Evolutionary conservation across 2,888 invertebrate genomes (phyloP), one percentile per base, ranked within the genome.

Genomic region (Drosophila sordidula): DNA sequence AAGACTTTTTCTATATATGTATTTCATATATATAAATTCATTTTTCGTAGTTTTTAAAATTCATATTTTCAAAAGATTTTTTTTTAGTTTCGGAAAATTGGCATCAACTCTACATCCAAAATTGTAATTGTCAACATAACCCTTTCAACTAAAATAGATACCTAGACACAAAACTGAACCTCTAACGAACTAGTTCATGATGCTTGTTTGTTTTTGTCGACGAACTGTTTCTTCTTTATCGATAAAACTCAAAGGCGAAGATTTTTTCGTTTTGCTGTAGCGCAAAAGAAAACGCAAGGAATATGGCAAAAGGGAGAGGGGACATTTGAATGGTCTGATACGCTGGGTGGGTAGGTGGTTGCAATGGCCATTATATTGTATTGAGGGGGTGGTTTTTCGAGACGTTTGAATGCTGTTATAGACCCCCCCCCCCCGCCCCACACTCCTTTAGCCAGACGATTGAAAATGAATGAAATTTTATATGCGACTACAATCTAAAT

Each of bases 381-480:
- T 45, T 26, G 46, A 52, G 65, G 50, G 73, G 83, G 78, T 80
- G 67, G 80, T 46, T 72, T 34, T 29, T 16, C 9, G 46, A 49
- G 44, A 36, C 26, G 34, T 59, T 56, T 63, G 56, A 62, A 62
- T 66, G 72, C 51, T 45, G 49, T 70, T 70, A 58, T 63, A 14
- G 16, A 6, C 12, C 26, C n/a, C 5, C 14, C 25, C 29, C 57
- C 16, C 18, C 16, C 3, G 8, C 11, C 16, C 0, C 26, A 11
- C 32, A 2, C 6, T 14, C 38, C 39, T 18, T 4, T 25, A 14
- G 57, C 49, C 56, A 56, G 68, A 25, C 86, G 77, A 82, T 82
- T 84, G 82, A 75, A 82, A 83, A 80, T 70, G 80, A 87, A 82
- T 82, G 81, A 82, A 82, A 72, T 82, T 77, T 87, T 72, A 83